These are phyloP conservation scores for Tricholaema leucomelas DNA, from an alignment of 2,113 vertebrate species.

Conservation along the genomic window DNA sequence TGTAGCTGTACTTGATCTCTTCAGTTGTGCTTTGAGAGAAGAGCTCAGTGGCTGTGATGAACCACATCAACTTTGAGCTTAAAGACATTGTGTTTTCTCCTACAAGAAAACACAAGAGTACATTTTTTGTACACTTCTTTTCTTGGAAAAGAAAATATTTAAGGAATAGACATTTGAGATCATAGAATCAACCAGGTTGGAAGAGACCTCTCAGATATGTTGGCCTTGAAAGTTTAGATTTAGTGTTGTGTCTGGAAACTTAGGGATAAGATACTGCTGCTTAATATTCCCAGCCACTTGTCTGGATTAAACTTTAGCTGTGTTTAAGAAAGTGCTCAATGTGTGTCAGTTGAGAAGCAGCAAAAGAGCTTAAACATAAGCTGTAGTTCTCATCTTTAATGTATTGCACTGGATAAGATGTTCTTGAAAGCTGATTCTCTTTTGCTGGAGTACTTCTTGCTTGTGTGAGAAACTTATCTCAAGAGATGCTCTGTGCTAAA, in stretches of 20 bases:
- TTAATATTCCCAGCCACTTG: not conserved
- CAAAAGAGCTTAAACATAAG: not conserved
- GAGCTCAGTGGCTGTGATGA: not conserved
- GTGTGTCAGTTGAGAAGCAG: not conserved
- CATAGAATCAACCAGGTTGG: no score
- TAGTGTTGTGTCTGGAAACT: not conserved
- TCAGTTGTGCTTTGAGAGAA: not conserved
- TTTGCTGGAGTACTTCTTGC: not conserved
- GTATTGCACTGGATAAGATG: not conserved
- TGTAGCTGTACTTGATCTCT: not conserved
- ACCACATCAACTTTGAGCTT: fast-evolving
- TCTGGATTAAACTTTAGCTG: not conserved
- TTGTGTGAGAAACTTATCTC: not conserved
- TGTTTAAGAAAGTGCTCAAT: not conserved
- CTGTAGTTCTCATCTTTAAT: not conserved
- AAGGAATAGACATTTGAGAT: not conserved
- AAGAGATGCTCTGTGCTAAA: not conserved
- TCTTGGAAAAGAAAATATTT: no score
- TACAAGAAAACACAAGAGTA: not conserved
- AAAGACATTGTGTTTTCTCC: not conserved
- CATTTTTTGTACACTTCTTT: no score
- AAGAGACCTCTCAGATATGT: no score
- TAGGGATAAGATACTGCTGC: not conserved
- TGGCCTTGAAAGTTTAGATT: not conserved
- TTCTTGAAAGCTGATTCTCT: not conserved